Conservation (phyloP, 2,888 invertebrate genomes). For the Spilarctia lutea region DNA sequence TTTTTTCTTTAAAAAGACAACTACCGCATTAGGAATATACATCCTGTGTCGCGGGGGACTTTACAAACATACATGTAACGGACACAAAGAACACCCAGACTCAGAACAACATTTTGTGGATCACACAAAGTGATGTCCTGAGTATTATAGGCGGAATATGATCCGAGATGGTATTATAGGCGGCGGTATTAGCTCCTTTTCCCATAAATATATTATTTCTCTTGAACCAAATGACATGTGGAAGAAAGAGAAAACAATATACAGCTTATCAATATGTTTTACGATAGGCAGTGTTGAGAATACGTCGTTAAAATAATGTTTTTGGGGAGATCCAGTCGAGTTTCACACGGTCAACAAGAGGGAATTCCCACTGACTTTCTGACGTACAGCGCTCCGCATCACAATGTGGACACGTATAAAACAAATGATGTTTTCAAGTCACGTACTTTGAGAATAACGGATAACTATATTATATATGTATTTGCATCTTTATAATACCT, state of each 20-base stretch:
- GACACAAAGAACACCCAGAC: too few relatives aligned
- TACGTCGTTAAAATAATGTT: slow-evolving; percentile 11
- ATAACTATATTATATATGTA: slow-evolving; percentile 3
- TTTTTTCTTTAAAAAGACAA: too few relatives aligned
- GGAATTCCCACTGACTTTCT: slow-evolving; percentile 55
- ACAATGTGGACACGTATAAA: slow-evolving; percentile 42
- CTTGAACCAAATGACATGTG: neutral
- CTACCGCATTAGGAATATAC: too few relatives aligned
- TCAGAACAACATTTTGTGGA: too few relatives aligned
- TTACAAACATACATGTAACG: too few relatives aligned
- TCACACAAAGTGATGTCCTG: too few relatives aligned
- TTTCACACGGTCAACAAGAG: slow-evolving; percentile 56
- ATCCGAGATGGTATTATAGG: too few relatives aligned
- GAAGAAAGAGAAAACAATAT: neutral
- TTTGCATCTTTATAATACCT: slow-evolving; percentile 4
- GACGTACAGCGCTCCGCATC: slow-evolving; percentile 48
- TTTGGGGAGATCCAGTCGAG: slow-evolving; percentile 29
- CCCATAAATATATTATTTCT: neutral
- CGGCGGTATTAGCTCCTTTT: too few relatives aligned
- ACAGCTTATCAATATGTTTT: neutral
- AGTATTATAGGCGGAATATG: too few relatives aligned
- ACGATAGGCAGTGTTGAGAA: neutral
- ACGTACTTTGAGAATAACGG: slow-evolving; percentile 35
- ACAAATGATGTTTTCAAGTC: slow-evolving; percentile 48
- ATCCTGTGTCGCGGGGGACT: too few relatives aligned